Percentiles rank a stretch among this genome's conserved stretches.
Evolutionary conservation across 1,140 invertebrate species (phyloP).

Genomic region (Anagrus nilaparvatae): DNA sequence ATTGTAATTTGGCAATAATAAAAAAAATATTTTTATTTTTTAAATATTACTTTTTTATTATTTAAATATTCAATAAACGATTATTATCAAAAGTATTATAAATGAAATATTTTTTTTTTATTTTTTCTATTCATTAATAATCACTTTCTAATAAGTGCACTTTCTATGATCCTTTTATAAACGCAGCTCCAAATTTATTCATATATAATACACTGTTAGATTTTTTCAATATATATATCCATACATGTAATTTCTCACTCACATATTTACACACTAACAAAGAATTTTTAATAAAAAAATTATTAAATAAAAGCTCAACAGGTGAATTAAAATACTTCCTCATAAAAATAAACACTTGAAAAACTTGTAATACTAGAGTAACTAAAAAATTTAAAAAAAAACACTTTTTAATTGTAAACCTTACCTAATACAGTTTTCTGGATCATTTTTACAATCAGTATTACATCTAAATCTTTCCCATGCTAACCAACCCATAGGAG

Average conservation of each 20-base stretch:
- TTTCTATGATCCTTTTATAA: no score
- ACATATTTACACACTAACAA: not conserved
- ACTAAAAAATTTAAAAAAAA: not conserved
- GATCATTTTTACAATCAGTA: slow-evolving; percentile 85
- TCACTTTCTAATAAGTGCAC: no score
- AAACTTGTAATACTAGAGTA: not conserved
- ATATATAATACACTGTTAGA: no score
- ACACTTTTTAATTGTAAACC: slow-evolving; percentile 2
- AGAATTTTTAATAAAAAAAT: not conserved
- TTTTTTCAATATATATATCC: not conserved
- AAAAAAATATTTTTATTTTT: no score
- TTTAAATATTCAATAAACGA: no score
- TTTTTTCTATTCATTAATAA: no score
- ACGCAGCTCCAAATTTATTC: no score
- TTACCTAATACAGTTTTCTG: slow-evolving; percentile 87
- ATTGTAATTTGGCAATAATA: not conserved
- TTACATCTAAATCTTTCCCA: slow-evolving; percentile 92
- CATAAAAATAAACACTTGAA: not conserved
- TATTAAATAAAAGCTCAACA: slow-evolving; percentile 6
- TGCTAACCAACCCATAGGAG: slow-evolving; percentile 83
- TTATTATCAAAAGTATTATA: no score
- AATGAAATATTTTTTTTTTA: no score
- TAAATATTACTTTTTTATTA: no score
- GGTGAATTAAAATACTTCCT: not conserved
- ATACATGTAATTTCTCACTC: not conserved